Conservation (phyloP, 2,113 vertebrate genomes). For the Rousettus leschenaultii region DNA sequence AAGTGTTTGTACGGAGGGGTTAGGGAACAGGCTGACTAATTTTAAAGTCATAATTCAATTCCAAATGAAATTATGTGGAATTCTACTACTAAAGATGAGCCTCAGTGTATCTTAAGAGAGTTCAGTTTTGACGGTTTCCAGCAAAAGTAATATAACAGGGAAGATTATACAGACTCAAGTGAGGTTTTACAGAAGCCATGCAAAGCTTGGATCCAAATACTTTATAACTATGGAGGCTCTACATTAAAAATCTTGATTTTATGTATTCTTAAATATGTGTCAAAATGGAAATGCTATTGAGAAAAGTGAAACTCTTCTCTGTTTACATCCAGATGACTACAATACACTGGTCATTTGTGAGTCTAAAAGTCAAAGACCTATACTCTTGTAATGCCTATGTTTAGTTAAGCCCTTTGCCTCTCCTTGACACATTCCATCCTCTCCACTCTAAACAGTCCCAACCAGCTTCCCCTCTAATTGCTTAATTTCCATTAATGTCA, state of each 20-base stretch:
- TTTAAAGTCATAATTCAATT: conserved; percentile 14
- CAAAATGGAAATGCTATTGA: not conserved
- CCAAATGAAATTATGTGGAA: not conserved
- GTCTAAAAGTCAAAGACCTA: not conserved
- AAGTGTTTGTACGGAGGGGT: not conserved
- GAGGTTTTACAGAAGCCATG: not conserved
- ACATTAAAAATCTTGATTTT: conserved; percentile 2
- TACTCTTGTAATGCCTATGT: not conserved
- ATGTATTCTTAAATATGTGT: not conserved
- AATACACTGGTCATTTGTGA: not conserved
- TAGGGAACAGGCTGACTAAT: not conserved
- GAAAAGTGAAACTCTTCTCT: conserved; percentile 12
- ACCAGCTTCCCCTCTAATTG: not conserved
- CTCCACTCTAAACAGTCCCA: not conserved
- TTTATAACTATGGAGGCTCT: not conserved
- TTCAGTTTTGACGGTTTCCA: not conserved
- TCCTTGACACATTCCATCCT: not conserved
- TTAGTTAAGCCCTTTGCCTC: not conserved
- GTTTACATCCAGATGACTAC: not conserved
- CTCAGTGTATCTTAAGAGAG: not conserved
- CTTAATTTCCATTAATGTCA: not conserved
- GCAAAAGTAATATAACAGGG: not conserved
- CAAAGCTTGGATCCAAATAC: not conserved
- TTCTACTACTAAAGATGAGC: not conserved
- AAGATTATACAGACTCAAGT: not conserved